A percentile compares a stretch with the other conserved stretches of the same genome.
phyloP scores from a whole-genome alignment of 2,797 vertebrate species.

The Enteromius paludinosus region DNA sequence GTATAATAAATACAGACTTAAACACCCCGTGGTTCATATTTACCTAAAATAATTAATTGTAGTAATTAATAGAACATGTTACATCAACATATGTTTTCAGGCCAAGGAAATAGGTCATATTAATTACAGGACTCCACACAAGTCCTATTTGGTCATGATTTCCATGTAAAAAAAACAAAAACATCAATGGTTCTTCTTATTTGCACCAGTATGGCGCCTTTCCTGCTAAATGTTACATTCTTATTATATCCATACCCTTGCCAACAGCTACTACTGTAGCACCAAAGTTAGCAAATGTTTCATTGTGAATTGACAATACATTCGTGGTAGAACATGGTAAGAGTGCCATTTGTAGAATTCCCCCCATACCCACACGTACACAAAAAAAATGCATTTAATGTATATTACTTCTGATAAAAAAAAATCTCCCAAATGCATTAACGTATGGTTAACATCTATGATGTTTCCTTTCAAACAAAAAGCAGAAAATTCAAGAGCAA shows the following conservation, averaged over 20 bases:
- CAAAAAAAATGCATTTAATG: not conserved
- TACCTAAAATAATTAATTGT: not conserved
- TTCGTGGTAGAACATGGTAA: not conserved
- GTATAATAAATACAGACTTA: not conserved
- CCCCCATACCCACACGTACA: too few relatives aligned
- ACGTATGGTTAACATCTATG: not conserved
- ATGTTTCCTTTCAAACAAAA: slow-evolving; percentile 1
- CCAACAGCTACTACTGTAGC: not conserved
- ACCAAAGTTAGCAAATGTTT: not conserved
- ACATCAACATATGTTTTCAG: slow-evolving; percentile 77
- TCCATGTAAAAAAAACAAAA: slow-evolving; percentile 73
- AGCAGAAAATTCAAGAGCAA: not conserved
- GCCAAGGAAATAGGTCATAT: slow-evolving; percentile 71
- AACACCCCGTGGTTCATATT: not conserved
- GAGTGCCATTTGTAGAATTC: not conserved
- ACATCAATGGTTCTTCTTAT: slow-evolving; percentile 60
- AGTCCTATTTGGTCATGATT: slow-evolving; percentile 78
- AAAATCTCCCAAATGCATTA: not conserved
- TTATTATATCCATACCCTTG: not conserved
- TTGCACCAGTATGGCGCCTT: slow-evolving; percentile 52
- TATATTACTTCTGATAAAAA: not conserved
- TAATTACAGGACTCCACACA: slow-evolving; percentile 76
- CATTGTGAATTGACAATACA: not conserved
- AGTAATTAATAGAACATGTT: slow-evolving; percentile 62
- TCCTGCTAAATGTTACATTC: slow-evolving; percentile 47